Percentiles rank a stretch among this genome's conserved stretches.
phyloP scores from a whole-genome alignment of 2,888 invertebrate genomes.

The Hemistola chrysoprasaria region DNA sequence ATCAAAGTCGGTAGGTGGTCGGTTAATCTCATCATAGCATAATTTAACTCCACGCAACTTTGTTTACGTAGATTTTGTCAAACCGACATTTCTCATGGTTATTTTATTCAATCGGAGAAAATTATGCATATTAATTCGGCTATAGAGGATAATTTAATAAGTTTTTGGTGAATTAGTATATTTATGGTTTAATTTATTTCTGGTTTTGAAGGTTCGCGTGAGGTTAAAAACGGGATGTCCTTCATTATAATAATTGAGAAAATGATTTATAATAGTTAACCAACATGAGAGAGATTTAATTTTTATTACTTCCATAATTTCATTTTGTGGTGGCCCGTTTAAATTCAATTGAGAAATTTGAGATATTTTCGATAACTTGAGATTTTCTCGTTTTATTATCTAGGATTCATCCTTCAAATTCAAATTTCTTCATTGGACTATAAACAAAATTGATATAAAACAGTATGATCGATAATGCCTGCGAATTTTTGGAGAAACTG shows the following conservation, averaged over 20 bases:
- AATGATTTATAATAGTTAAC: background rate
- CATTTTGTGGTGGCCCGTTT: no score
- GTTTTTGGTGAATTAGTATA: constrained; percentile 30
- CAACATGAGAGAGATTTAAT: background rate
- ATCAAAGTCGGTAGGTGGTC: constrained; percentile 6
- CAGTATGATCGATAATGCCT: no score
- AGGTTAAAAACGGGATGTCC: constrained; percentile 34
- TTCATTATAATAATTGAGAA: constrained; percentile 31
- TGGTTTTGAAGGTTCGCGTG: constrained; percentile 32
- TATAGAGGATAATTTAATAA: constrained; percentile 28
- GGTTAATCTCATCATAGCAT: constrained; percentile 16
- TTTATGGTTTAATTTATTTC: constrained; percentile 20
- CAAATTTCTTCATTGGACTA: no score
- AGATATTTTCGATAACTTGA: no score
- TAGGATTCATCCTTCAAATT: no score
- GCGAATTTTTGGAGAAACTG: no score
- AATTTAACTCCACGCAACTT: constrained; percentile 18
- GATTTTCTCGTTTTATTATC: no score
- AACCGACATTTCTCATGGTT: constrained; percentile 22
- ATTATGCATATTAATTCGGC: constrained; percentile 28
- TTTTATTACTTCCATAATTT: background rate
- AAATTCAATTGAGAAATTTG: no score
- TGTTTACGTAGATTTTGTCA: constrained; percentile 23
- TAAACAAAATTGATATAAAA: no score
- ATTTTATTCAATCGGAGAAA: constrained; percentile 24